Conservation (phyloP, 2,888 invertebrate genomes). For the Eilema sororculum region DNA sequence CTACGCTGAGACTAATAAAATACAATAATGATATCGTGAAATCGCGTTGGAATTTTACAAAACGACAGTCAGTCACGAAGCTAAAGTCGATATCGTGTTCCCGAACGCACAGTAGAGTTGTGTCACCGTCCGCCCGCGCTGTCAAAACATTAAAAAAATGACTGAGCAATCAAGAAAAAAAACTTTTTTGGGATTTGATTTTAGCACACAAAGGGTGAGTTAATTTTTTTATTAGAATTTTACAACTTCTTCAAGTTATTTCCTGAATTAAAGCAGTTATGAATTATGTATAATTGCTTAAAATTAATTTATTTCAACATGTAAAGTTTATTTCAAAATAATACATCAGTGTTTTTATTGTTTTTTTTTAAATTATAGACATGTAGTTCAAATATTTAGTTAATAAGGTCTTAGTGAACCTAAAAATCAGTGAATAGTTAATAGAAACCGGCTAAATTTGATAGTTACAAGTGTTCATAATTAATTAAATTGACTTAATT, state of each 20-base stretch:
- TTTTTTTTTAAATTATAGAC: not conserved
- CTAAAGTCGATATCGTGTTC: slow-evolving; percentile 52
- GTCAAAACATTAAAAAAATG: slow-evolving; percentile 78
- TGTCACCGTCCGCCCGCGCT: slow-evolving; percentile 65
- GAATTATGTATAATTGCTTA: not conserved
- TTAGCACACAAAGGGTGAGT: slow-evolving; percentile 95
- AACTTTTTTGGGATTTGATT: slow-evolving; percentile 93
- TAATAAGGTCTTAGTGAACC: not conserved
- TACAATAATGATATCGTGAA: slow-evolving; percentile 67
- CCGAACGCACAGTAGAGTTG: slow-evolving; percentile 60
- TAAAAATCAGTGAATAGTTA: not conserved
- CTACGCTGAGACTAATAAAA: slow-evolving; percentile 56
- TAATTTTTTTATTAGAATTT: slow-evolving; percentile 8
- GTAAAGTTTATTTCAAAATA: not conserved
- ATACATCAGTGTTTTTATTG: not conserved
- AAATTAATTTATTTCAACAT: not conserved
- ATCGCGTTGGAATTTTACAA: slow-evolving; percentile 60
- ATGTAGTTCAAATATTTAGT: not conserved
- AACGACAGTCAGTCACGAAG: slow-evolving; percentile 71
- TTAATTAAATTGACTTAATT: slow-evolving; percentile 5
- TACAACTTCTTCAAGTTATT: not conserved
- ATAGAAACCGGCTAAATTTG: not conserved
- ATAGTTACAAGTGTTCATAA: not conserved
- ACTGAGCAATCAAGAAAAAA: slow-evolving; percentile 72
- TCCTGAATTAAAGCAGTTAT: not conserved